Conservation (phyloP, 2,113 vertebrate species). For the Scomber colias region DNA sequence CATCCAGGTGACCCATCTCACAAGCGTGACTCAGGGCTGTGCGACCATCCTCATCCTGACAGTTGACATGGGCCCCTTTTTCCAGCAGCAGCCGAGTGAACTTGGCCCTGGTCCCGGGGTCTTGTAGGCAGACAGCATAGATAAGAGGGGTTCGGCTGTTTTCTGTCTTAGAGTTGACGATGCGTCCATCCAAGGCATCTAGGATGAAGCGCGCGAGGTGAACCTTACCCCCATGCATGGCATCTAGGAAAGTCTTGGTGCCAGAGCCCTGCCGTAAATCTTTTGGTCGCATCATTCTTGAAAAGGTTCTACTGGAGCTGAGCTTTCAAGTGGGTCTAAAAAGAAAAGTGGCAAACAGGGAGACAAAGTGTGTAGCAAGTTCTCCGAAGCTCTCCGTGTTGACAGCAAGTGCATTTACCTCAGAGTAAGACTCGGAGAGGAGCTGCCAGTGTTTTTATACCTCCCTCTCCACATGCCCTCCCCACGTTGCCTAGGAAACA, state of each 20-base stretch:
- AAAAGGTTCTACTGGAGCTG: slow-evolving; percentile 33
- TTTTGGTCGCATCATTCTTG: slow-evolving; percentile 90
- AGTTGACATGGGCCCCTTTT: slow-evolving; percentile 90
- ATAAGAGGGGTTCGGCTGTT: slow-evolving; percentile 91
- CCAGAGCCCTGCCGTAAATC: slow-evolving; percentile 91
- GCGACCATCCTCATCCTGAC: slow-evolving; percentile 88
- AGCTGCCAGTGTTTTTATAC: slow-evolving; percentile 85
- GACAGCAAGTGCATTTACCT: slow-evolving; percentile 66
- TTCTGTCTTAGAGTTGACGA: slow-evolving; percentile 91
- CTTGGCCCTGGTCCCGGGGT: slow-evolving; percentile 84
- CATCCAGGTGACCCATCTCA: slow-evolving; percentile 89
- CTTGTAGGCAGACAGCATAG: slow-evolving; percentile 88
- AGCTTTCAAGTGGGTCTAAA: slow-evolving; percentile 22
- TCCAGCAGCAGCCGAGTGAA: slow-evolving; percentile 90
- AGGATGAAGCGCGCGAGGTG: slow-evolving; percentile 93
- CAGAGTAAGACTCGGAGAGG: slow-evolving; percentile 79
- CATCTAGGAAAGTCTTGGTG: slow-evolving; percentile 91
- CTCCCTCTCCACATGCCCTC: slow-evolving; percentile 81
- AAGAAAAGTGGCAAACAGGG: slow-evolving; percentile 25
- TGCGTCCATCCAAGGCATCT: slow-evolving; percentile 91
- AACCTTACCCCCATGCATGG: slow-evolving; percentile 91
- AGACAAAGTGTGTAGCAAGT: slow-evolving; percentile 55
- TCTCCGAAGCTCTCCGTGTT: slow-evolving; percentile 60
- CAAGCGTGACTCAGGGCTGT: slow-evolving; percentile 91
- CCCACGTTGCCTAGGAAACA: slow-evolving; percentile 87